A percentile compares a stretch with the other conserved stretches of the same genome.
Evolutionary conservation across 2,113 vertebrate species (phyloP).

Genomic region (Paradoxurus hermaphroditus): DNA sequence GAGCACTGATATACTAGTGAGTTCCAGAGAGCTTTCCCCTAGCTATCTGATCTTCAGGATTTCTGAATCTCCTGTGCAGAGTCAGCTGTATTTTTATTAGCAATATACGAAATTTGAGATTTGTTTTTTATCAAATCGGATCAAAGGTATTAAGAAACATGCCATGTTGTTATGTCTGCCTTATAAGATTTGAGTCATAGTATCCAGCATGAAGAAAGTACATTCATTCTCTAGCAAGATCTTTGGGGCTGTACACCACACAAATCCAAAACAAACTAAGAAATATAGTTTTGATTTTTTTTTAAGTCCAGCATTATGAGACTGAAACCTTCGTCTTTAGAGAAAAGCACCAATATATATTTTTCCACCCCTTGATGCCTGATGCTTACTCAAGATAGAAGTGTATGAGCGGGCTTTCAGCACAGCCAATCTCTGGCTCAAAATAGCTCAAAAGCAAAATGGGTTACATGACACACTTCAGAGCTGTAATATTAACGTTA

Average conservation of each 20-base stretch:
- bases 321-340: not conserved
- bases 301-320: not conserved
- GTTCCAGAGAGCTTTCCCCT: not conserved
- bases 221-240: not conserved
- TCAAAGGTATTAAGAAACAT: not conserved
- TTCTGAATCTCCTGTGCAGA: conserved; percentile 34
- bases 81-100: not conserved
- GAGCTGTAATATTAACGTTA: not conserved
- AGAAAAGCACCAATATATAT: not conserved
- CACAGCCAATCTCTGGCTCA: not conserved
- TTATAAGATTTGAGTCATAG: not conserved
- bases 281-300: not conserved
- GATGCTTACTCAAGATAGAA: not conserved
- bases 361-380: not conserved
- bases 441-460: not conserved
- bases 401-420: not conserved
- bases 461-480: not conserved
- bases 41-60: not conserved
- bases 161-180: not conserved
- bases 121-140: conserved; percentile 23
- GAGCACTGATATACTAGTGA: not conserved
- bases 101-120: conserved; percentile 9
- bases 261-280: not conserved
- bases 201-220: not conserved
- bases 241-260: not conserved